A percentile compares a stretch with the other conserved stretches of the same genome.
Evolutionary conservation across 1,140 invertebrate species (phyloP).

Genomic region (Solenopsis fugax): DNA sequence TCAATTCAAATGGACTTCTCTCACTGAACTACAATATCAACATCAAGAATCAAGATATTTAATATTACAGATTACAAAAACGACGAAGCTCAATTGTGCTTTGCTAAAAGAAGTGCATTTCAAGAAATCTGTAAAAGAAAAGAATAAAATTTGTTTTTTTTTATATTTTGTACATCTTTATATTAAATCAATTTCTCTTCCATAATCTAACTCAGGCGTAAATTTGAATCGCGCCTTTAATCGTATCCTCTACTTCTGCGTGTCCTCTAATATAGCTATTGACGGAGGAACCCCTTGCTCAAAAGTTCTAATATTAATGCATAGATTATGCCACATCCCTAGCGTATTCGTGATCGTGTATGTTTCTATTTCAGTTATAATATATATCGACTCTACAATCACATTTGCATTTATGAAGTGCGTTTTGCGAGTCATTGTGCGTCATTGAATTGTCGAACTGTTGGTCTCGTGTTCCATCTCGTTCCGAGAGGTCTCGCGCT

Average conservation of each 20-base stretch:
- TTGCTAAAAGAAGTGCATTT: neutral
- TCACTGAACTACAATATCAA: neutral
- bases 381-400: slow-evolving; percentile 82
- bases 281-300: slow-evolving; percentile 18
- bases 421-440: slow-evolving; percentile 86
- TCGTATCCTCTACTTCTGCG: slow-evolving; percentile 20
- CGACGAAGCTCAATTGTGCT: neutral
- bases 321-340: slow-evolving; percentile 42
- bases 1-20: neutral
- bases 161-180: neutral
- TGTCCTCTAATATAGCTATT: slow-evolving; percentile 31
- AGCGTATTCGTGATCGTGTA: slow-evolving; percentile 56
- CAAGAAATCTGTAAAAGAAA: neutral
- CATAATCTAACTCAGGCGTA: slow-evolving; percentile 16
- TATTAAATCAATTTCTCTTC: slow-evolving; percentile 9
- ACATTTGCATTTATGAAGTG: slow-evolving; percentile 86
- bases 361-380: slow-evolving; percentile 65
- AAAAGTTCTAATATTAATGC: slow-evolving; percentile 72
- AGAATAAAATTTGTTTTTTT: neutral
- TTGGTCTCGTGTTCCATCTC: slow-evolving; percentile 47
- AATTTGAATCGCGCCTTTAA: slow-evolving; percentile 13
- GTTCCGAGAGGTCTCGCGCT: slow-evolving; percentile 31
- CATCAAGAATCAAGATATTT: neutral
- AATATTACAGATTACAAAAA: neutral
- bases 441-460: slow-evolving; percentile 84